Percentiles rank a stretch among this genome's conserved stretches.
Evolutionary conservation across 2,113 vertebrate species (phyloP).

Genomic region (Chloroceryle aenea): DNA sequence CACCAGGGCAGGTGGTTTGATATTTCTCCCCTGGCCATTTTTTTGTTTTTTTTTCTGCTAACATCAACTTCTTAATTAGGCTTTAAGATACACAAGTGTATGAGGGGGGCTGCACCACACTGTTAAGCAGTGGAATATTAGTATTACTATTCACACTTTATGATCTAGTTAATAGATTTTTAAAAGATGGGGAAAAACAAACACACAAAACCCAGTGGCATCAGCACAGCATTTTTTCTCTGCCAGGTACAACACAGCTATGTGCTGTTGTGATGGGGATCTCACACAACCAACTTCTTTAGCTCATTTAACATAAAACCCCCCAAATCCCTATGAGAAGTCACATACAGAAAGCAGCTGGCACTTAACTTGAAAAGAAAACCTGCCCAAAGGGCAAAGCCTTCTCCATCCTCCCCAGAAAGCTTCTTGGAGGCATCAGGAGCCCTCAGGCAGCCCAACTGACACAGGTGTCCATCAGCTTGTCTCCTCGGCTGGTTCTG

Average conservation of each 20-base stretch:
- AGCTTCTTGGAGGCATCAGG: neutral
- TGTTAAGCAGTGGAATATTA: neutral
- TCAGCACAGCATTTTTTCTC: neutral
- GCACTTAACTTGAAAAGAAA: neutral
- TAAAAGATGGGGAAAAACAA: neutral
- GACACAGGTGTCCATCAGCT: fast-evolving
- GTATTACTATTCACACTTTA: neutral
- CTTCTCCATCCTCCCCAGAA: neutral
- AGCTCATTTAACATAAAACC: neutral
- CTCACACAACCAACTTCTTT: neutral
- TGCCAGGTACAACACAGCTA: fast-evolving
- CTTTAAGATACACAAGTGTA: neutral
- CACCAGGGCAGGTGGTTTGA: neutral
- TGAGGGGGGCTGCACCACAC: neutral
- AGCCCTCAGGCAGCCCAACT: neutral
- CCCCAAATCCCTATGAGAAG: fast-evolving
- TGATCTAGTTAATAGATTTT: neutral
- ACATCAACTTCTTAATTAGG: neutral
- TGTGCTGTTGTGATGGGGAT: neutral
- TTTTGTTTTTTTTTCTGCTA: neutral
- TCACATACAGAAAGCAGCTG: neutral
- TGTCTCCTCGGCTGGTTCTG: neutral
- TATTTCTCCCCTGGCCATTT: neutral
- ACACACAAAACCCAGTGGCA: neutral
- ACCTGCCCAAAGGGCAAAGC: neutral